Conservation (phyloP, 1,140 invertebrate genomes). For the Hylaeus anthracinus region DNA sequence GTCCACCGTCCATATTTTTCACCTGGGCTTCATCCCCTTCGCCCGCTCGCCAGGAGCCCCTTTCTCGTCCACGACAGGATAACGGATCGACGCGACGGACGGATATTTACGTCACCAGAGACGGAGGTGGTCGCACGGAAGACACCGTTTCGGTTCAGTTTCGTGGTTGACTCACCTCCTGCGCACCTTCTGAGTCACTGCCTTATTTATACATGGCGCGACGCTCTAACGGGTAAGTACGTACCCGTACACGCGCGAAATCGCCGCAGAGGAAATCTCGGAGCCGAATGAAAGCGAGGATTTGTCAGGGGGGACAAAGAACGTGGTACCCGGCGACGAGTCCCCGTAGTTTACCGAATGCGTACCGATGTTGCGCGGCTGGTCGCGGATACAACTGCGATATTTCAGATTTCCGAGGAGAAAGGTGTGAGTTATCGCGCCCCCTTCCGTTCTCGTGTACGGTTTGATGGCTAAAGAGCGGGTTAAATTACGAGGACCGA, state of each 20-base stretch:
- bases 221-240: conserved; percentile 10
- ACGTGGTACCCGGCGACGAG: neutral
- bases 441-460: conserved; percentile 13
- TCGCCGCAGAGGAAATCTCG: conserved; percentile 3
- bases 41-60: neutral
- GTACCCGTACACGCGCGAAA: conserved; percentile 11
- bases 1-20: conserved; percentile 43
- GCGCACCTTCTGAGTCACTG: conserved; percentile 65
- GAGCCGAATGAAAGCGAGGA: neutral
- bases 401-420: conserved; percentile 25
- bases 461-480: conserved; percentile 17
- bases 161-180: conserved; percentile 69
- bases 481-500: neutral
- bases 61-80: conserved; percentile 46
- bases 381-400: neutral
- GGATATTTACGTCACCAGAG: conserved; percentile 60
- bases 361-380: neutral
- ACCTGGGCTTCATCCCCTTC: conserved; percentile 38
- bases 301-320: conserved; percentile 22
- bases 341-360: neutral
- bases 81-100: conserved; percentile 42
- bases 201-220: conserved; percentile 67
- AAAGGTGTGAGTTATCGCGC: conserved; percentile 34
- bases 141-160: conserved; percentile 45
- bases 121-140: conserved; percentile 43